Base-by-base conservation (phyloP, 37 sponge, comb jelly and placozoan genomes). In the Corticium candelabrum region DNA sequence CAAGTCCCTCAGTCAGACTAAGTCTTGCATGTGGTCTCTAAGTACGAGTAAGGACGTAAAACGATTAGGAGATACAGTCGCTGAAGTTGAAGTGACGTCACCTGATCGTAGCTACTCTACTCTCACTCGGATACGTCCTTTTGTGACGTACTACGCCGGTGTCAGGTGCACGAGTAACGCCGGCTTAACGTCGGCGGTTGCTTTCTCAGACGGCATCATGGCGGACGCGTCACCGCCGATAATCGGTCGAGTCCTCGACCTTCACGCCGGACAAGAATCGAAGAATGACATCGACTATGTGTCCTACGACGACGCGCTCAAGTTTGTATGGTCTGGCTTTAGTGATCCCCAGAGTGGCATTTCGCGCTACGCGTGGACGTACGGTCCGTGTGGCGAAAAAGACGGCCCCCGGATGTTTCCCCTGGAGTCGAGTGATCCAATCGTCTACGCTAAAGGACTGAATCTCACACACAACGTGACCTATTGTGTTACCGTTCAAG, bases 281-380 rank as follows among this genome's bases (percentile, higher is more conserved):
- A 5, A 21, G 11, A 32, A 70, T 34, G 73, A 70, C 73, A 70
- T 70, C 36, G 33, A 29, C 35, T 70, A 29, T 34, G 21, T 32
- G 36, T 4, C 73, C 5, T 30, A 32, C 73, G 31, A 35, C 73
- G 31, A 4, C 73, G 31, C 4, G 33, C 31, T 70, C 35, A 7
- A 4, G 31, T 15, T 70, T 4, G 31, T 7, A 7, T 70, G 73
- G 73, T 7, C 5, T 32, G 73, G 73, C 31, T 70, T 70, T 15
- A 7, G 29, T 7, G 73, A 70, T 32, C 5, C 33, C 73, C 35
- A 70, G 36, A 70, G 73, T 32, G 73, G 73, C 73, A 70, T 70
- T 7, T 7, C 7, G 73, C 5, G 35, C 5, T 70, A 70, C 73
- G 7, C 31, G 5, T 70, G 73, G 73, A 70, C 5, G 5, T 70